These are phyloP conservation scores for Nycticorax nycticorax DNA, from an alignment of 2,113 vertebrate genomes.

Conservation along the genomic window DNA sequence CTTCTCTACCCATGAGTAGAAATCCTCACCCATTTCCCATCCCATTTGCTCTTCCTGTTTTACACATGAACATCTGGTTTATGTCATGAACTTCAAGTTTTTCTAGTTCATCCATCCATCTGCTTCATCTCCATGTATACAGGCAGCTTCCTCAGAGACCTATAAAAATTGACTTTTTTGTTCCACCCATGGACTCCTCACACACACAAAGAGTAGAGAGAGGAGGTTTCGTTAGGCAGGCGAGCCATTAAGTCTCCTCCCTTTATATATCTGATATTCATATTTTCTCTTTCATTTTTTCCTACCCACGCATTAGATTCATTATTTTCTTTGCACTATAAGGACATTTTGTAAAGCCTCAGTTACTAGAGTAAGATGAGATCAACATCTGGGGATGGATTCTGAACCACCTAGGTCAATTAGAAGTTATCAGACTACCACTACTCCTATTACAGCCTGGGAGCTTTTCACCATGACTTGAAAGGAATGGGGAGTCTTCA, in stretches of 20 bases:
- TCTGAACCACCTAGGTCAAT: background rate
- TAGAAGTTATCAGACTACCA: background rate
- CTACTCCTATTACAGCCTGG: background rate
- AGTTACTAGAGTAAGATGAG: background rate
- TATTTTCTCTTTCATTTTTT: background rate
- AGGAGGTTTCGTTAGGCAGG: background rate
- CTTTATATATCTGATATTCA: too few species aligned
- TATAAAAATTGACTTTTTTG: background rate
- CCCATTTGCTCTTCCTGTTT: background rate
- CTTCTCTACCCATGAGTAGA: background rate
- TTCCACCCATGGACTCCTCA: background rate
- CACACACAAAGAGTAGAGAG: background rate
- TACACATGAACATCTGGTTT: background rate
- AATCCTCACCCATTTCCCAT: background rate
- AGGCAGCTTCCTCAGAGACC: background rate
- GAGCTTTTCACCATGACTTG: background rate
- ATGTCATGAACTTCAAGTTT: background rate
- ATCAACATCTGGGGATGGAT: background rate
- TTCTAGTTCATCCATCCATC: too few species aligned
- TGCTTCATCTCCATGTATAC: background rate
- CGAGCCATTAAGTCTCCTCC: background rate
- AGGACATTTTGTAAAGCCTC: background rate
- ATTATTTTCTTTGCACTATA: background rate
- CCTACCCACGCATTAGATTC: background rate
- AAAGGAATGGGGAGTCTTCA: background rate